Evolutionary conservation across 2,797 vertebrate genomes (phyloP).

Genomic region (Limnodromus scolopaceus): DNA sequence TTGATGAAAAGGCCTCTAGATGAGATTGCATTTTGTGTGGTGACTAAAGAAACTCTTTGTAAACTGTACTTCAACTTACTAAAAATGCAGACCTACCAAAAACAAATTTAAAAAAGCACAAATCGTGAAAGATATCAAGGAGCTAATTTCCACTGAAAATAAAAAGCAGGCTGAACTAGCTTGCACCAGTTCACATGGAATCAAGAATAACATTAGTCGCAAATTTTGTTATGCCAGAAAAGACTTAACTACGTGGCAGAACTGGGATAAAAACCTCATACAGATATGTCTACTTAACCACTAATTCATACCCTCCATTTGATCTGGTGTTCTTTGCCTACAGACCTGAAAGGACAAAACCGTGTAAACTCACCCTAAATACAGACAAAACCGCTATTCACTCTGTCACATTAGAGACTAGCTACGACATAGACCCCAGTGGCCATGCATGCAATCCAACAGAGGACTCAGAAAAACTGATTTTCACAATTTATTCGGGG

Average conservation of each 20-base stretch:
- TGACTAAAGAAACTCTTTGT: not conserved
- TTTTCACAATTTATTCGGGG: not conserved
- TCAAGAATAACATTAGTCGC: not conserved
- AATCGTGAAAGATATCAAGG: not conserved
- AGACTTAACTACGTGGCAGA: not conserved
- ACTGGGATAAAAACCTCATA: not conserved
- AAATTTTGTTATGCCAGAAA: not conserved
- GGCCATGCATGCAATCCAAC: rapidly evolving
- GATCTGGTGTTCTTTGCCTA: not conserved
- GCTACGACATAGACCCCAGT: rapidly evolving
- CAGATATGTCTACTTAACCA: not conserved
- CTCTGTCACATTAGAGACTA: rapidly evolving
- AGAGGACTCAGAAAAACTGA: rapidly evolving
- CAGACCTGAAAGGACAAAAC: not conserved
- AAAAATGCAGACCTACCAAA: not conserved
- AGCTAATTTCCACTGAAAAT: not conserved
- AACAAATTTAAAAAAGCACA: not conserved
- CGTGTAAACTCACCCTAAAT: rapidly evolving
- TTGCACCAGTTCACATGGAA: not conserved
- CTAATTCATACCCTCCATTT: not conserved
- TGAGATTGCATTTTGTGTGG: not conserved
- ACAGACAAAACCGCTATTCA: not conserved
- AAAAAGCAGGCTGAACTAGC: not conserved
- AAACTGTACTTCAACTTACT: not conserved
- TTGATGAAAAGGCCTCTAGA: not conserved